Conservation (phyloP, 2,797 vertebrate species). For the Etheostoma nigrum region DNA sequence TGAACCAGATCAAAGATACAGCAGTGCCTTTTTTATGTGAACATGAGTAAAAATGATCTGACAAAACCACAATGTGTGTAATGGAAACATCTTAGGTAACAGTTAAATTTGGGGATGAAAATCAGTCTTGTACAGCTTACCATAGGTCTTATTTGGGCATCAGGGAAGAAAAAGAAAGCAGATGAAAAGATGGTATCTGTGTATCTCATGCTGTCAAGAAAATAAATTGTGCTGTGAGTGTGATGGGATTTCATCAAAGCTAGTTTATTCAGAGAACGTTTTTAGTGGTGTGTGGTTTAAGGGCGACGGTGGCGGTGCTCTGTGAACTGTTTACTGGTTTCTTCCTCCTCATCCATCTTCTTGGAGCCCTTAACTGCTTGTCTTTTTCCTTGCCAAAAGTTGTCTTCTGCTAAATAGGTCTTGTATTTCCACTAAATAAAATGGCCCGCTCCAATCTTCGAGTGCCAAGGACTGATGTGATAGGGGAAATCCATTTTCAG, state of each 20-base stretch:
- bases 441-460: constrained; percentile 29
- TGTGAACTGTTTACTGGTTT: constrained; percentile 26
- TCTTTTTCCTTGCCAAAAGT: constrained; percentile 41
- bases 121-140: background rate
- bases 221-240: constrained; percentile 17
- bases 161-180: background rate
- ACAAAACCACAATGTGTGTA: background rate
- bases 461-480: constrained; percentile 11
- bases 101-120: background rate
- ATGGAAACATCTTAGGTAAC: background rate
- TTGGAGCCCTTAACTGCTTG: background rate
- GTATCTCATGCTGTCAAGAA: constrained; percentile 18
- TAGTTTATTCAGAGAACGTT: constrained; percentile 21
- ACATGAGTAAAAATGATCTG: background rate
- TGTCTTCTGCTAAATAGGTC: constrained; percentile 45
- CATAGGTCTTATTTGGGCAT: background rate
- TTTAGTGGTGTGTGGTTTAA: background rate
- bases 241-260: constrained; percentile 24
- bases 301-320: background rate
- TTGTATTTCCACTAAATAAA: constrained; percentile 49
- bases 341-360: constrained; percentile 63
- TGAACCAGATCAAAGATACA: constrained; percentile 6
- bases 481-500: constrained; percentile 29
- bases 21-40: background rate
- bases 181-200: background rate